Evolutionary conservation across 2,797 vertebrate genomes (phyloP), one percentile per base, ranked within the genome.

Genomic region (Myotis planiceps): DNA sequence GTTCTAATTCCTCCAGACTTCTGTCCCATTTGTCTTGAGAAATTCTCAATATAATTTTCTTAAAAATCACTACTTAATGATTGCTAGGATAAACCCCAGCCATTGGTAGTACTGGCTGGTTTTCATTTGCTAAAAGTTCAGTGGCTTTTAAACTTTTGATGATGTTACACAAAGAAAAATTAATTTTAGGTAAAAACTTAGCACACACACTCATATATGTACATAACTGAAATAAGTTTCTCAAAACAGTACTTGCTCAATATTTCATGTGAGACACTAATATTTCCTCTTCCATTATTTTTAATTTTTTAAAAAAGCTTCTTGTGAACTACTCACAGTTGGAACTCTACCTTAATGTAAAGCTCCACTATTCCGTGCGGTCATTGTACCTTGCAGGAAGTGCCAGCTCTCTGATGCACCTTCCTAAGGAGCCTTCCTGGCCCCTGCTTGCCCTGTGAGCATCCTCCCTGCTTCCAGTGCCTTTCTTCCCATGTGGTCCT

Each of bases 31-130:
- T 88, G 29, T 42, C 86, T 81, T 58, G 6, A 72, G 78, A 65
- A 82, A 83, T 66, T 58, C 8, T 85, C 34, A 69, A 34, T 29
- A 9, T 45, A 9, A 76, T 89, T 49, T 87, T 79, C 32, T 51
- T 39, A 42, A 12, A 86, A 83, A n/a, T 78, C 39, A 19, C 5
- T 82, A 3, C 53, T 68, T 65, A 51, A n/a, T 79, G 32, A 25
- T 83, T 66, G 69, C 47, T 51, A 37, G 23, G 74, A 18, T 68
- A 37, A 82, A 71, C 25, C 13, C 49, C 21, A 84, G 80, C 9
- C 25, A 39, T 42, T 49, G 55, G 19, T 75, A 45, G 16, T 34
- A 12, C 37, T 25, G 32, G 55, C 3, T 32, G n/a, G 23, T 69
- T 80, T 82, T 84, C 63, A 10, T 55, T 90, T 80, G 72, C n/a